These are phyloP conservation scores for Avahi laniger DNA, from an alignment of 2,797 vertebrate species.

Conservation along the genomic window DNA sequence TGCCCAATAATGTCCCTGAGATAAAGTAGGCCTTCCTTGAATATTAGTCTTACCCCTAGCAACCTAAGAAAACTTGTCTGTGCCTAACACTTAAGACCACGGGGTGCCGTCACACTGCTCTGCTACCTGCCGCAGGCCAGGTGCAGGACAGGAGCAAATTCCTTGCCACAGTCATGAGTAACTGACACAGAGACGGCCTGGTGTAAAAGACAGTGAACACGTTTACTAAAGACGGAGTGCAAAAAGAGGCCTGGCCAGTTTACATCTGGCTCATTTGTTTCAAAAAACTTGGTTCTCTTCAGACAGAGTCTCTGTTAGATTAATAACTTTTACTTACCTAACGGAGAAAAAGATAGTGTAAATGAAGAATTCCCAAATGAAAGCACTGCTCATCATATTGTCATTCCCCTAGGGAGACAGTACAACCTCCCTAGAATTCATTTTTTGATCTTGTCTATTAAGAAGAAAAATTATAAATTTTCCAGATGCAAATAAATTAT, in stretches of 20 bases:
- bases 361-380: not conserved
- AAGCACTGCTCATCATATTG: not conserved
- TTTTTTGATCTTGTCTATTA: constrained; percentile 63
- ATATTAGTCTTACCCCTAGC: not conserved
- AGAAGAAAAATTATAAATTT: constrained; percentile 75
- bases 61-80: not conserved
- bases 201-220: not conserved
- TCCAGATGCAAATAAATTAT: constrained; percentile 70
- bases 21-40: not conserved
- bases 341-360: not conserved
- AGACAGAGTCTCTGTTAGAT: not conserved
- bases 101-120: rapidly evolving
- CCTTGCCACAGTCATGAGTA: too few species aligned
- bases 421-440: constrained; percentile 47
- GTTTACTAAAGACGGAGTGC: not conserved
- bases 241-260: not conserved
- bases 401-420: not conserved
- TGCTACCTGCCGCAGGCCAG: not conserved
- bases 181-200: not conserved
- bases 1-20: rapidly evolving
- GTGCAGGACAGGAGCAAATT: not conserved
- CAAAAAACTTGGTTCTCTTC: not conserved
- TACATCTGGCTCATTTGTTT: not conserved
- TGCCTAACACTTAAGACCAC: not conserved
- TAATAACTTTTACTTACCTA: not conserved